These are phyloP conservation scores for Thamnophis sirtalis DNA, from an alignment of 2,113 vertebrate genomes.

Conservation along the genomic window DNA sequence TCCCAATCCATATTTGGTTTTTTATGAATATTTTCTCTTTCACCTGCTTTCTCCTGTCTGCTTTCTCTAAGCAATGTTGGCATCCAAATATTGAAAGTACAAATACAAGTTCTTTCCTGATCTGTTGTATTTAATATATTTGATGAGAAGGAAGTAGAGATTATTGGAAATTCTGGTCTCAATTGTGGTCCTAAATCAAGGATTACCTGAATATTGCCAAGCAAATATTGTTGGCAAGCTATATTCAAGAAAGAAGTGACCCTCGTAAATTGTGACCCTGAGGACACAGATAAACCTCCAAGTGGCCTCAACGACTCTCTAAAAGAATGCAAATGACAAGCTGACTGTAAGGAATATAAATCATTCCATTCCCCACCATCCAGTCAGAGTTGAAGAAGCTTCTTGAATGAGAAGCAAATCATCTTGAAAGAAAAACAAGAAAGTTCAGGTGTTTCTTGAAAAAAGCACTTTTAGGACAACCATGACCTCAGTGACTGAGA, in stretches of 20 bases:
- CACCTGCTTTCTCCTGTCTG: conserved; percentile 43
- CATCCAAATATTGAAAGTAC: conserved; percentile 49
- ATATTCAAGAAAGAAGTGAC: neutral
- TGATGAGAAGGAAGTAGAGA: conserved; percentile 36
- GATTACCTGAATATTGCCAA: neutral
- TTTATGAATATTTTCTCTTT: conserved; percentile 38
- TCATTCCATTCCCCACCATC: too few species aligned
- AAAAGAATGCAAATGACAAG: too few species aligned
- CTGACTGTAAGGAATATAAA: too few species aligned
- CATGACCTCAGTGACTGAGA: too few species aligned
- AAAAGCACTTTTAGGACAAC: too few species aligned
- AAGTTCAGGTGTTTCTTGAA: too few species aligned
- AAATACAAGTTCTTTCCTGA: conserved; percentile 58
- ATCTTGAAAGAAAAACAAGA: too few species aligned
- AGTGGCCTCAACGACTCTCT: too few species aligned
- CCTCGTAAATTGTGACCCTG: too few species aligned
- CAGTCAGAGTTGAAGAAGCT: too few species aligned
- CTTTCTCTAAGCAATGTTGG: neutral
- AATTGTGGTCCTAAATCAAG: neutral
- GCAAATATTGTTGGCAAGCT: neutral
- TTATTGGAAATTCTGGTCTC: conserved; percentile 22
- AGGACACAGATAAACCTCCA: too few species aligned
- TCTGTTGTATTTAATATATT: conserved; percentile 71
- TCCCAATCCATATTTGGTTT: conserved; percentile 53
- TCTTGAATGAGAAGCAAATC: too few species aligned